Evolutionary conservation across 30 jellyfish, hydroid and myxozoan species (phyloP).

Genomic region (Cassiopea xamachana): DNA sequence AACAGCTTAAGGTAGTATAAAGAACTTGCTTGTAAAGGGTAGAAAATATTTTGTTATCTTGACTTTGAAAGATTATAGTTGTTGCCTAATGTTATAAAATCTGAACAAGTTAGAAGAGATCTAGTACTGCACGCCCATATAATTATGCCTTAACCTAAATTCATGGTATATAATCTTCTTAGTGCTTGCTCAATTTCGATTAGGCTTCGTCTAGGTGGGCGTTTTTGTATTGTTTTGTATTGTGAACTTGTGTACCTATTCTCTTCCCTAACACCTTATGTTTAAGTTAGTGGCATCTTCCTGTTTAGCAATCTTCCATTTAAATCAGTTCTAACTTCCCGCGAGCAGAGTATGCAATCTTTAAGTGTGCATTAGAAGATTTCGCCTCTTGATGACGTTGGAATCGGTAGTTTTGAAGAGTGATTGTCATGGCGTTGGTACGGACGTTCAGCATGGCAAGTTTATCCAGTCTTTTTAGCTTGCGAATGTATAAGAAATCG

Average conservation of each 20-base stretch:
- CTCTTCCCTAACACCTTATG: neutral
- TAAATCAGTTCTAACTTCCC: neutral
- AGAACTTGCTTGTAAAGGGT: too few species aligned
- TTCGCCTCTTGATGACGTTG: neutral
- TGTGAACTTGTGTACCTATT: neutral
- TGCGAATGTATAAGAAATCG: neutral
- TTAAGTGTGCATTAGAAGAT: neutral
- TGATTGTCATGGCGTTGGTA: conserved; percentile 5
- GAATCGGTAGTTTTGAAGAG: neutral
- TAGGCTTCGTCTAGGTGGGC: neutral
- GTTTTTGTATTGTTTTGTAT: neutral
- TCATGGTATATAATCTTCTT: neutral
- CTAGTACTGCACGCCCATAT: neutral
- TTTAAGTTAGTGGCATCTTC: neutral
- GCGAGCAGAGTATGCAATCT: neutral
- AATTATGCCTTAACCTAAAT: neutral
- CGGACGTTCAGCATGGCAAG: conserved; percentile 9
- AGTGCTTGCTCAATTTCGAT: neutral
- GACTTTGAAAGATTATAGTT: too few species aligned
- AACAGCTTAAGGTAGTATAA: too few species aligned
- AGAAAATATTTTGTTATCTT: too few species aligned
- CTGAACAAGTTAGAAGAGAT: too few species aligned
- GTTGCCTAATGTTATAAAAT: too few species aligned
- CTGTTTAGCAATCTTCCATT: neutral
- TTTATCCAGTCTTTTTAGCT: neutral